Conservation (phyloP, 2,113 vertebrate species). For the Etia nguti region DNA sequence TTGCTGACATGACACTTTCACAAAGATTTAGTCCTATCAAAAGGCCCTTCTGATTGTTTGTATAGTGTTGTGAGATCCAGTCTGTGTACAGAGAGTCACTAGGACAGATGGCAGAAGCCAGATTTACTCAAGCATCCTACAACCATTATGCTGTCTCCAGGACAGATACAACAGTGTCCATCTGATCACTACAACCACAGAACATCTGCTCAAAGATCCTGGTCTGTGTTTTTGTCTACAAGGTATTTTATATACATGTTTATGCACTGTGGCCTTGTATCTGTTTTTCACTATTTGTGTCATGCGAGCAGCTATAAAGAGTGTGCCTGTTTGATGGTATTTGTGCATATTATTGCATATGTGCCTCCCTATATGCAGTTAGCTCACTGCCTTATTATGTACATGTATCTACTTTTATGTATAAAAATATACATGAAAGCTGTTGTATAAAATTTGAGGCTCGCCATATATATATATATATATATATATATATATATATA, state of each 20-base stretch:
- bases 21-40: neutral
- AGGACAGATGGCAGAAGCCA: slow-evolving; percentile 49
- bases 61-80: neutral
- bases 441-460: neutral
- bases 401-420: too few relatives aligned
- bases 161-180: slow-evolving; percentile 24
- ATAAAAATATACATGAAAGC: too few relatives aligned
- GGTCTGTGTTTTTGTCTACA: neutral
- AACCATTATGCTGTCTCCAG: slow-evolving; percentile 22
- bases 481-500: neutral
- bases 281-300: neutral
- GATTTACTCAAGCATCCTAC: slow-evolving; percentile 32
- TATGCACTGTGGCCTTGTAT: neutral
- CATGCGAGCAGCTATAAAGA: neutral
- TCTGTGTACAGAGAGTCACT: neutral
- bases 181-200: slow-evolving; percentile 42
- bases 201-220: slow-evolving; percentile 40
- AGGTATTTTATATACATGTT: neutral
- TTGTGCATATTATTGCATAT: neutral
- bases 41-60: neutral
- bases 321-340: neutral
- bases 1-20: neutral
- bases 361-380: neutral
- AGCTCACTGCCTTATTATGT: neutral
- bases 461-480: neutral